Evolutionary conservation across 2,888 invertebrate genomes (phyloP).

Genomic region (Syrista parreyssii): DNA sequence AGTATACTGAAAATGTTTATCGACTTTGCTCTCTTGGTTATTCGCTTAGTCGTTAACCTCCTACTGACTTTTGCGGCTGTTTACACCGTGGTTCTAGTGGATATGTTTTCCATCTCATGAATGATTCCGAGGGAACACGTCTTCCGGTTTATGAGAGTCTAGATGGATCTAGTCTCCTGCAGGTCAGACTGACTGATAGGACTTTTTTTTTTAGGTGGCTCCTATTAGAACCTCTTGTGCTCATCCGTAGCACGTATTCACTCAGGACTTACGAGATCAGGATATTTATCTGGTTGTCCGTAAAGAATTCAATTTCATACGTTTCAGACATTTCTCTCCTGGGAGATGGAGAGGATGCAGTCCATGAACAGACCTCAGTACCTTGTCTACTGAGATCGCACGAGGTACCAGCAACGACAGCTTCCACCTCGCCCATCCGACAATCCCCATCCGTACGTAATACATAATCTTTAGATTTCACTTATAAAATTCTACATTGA

Average conservation of each 20-base stretch:
- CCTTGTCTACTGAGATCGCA: conserved; percentile 52
- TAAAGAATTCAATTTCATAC: conserved; percentile 8
- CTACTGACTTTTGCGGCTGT: neutral
- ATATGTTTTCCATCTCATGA: neutral
- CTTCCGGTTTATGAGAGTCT: neutral
- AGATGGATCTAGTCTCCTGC: neutral
- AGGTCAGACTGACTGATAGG: neutral
- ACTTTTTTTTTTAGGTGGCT: neutral
- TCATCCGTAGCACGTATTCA: neutral
- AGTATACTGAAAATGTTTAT: neutral
- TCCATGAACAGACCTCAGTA: conserved; percentile 54
- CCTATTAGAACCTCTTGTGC: neutral
- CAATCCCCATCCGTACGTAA: conserved; percentile 58
- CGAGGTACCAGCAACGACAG: conserved; percentile 49
- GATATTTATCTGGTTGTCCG: neutral
- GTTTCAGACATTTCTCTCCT: conserved; percentile 58
- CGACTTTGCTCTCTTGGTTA: neutral
- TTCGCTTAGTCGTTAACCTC: neutral
- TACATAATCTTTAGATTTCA: neutral
- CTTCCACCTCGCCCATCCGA: conserved; percentile 58
- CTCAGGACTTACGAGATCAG: neutral
- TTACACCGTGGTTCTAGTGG: neutral
- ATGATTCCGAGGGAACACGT: neutral
- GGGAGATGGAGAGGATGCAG: conserved; percentile 56
- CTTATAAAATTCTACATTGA: neutral